A percentile compares a stretch with the other conserved stretches of the same genome.
These are phyloP conservation scores for Drosophila imparisetae DNA, from an alignment of 2,888 invertebrate genomes.

Conservation along the genomic window DNA sequence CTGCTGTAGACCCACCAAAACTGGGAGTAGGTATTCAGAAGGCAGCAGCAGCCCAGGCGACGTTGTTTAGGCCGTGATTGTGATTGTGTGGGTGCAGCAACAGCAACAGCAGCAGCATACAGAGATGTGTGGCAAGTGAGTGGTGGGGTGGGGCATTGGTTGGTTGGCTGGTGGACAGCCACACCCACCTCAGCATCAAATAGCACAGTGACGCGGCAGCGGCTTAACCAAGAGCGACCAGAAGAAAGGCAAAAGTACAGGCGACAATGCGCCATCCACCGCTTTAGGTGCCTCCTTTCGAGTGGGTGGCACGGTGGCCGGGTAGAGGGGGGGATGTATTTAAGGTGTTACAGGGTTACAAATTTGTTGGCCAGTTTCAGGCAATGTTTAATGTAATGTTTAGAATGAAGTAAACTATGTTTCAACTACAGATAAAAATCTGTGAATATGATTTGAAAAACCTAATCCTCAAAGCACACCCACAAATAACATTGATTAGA, in stretches of 20 bases:
- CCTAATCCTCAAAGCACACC: accelerated
- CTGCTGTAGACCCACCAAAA: neutral
- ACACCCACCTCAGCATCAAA: conserved; percentile 53
- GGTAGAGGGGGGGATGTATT: neutral
- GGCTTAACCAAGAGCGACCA: conserved; percentile 71
- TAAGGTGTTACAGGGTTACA: conserved; percentile 24
- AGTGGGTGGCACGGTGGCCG: neutral
- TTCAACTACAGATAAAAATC: neutral
- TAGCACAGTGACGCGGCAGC: conserved; percentile 29
- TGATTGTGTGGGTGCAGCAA: conserved; percentile 47
- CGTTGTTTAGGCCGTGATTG: conserved; percentile 57
- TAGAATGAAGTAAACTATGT: accelerated
- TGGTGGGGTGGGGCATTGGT: neutral
- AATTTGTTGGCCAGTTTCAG: conserved; percentile 1
- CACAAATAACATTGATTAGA: neutral
- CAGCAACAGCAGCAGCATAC: conserved; percentile 19
- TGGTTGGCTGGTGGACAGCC: conserved; percentile 3
- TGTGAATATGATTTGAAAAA: neutral
- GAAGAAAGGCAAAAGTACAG: conserved; percentile 53
- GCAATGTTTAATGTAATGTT: too few relatives aligned
- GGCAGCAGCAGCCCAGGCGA: conserved; percentile 25
- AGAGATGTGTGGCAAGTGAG: neutral
- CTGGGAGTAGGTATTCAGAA: conserved; percentile 21
- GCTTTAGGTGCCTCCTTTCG: conserved; percentile 52
- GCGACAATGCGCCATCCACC: conserved; percentile 47